Evolutionary conservation across 2,113 vertebrate species (phyloP), one percentile per base, ranked within the genome.

Genomic region (Cyphotilapia sp.): DNA sequence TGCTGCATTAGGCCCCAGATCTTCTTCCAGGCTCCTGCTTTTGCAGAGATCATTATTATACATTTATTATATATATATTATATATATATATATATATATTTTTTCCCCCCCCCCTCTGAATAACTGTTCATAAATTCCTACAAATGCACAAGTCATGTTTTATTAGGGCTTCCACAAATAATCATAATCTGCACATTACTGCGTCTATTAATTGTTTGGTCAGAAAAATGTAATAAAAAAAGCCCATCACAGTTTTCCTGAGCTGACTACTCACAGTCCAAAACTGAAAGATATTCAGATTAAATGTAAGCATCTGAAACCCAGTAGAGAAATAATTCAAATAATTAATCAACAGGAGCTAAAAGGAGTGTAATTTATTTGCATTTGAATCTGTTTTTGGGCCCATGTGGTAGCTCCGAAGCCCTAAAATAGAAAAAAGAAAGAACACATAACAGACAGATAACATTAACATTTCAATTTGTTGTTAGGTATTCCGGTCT

Each of bases 401-500:
- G n/a, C 38, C 66, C 35, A 14, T 2, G 8, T 61, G 14, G 35
- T 24, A 14, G 38, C n/a, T 27, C 22, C 5, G 2, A 10, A 45
- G 38, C n/a, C 40, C 13, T 10, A 17, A 61, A 59, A 31, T 33
- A n/a, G 19, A 61, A 61, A 59, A 40, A 29, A 29, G 56, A 40
- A 42, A 29, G 27, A 45, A 7, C 16, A 78, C 35, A 24, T 42
- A 42, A 81, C 11, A 40, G n/a, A 57, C 10, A 80, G 66, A 71
- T 42, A 71, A 42, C 38, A 24, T 66, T 74, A 53, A 38, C 35
- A 14, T 24, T 40, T 51, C n/a, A 16, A 6, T 74, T 56, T 63
- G 71, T 11, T 4, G 54, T 89, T 88, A 27, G 57, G 80, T 90
- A 57, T 92, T 89, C 90, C 59, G 13, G 78, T 63, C 78, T 66